These are phyloP conservation scores for Sebastes hubbsi DNA, from an alignment of 2,797 vertebrate species.

Conservation along the genomic window DNA sequence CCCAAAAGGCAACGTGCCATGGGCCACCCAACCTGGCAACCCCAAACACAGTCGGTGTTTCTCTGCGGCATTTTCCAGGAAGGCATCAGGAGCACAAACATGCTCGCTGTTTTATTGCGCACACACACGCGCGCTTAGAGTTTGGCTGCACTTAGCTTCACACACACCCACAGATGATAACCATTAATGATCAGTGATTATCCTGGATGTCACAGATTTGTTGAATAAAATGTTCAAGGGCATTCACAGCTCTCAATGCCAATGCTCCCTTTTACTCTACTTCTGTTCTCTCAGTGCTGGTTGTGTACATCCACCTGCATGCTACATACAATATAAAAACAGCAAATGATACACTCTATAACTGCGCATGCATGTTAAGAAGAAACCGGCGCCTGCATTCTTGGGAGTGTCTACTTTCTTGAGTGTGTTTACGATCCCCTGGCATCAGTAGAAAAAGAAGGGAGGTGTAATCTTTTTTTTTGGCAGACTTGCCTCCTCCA, in stretches of 20 bases:
- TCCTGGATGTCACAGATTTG: conserved; percentile 26
- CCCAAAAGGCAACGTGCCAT: not conserved
- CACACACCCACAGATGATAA: conserved; percentile 46
- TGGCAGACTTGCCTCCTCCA: conserved; percentile 68
- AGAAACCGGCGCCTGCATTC: conserved; percentile 53
- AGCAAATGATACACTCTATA: not conserved
- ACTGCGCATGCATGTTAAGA: conserved; percentile 32
- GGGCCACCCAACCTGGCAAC: conserved; percentile 48
- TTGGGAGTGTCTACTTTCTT: conserved; percentile 58
- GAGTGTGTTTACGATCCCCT: conserved; percentile 64
- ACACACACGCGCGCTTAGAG: not conserved
- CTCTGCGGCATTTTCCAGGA: conserved; percentile 21
- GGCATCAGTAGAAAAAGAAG: conserved; percentile 59
- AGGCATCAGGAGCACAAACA: conserved; percentile 23
- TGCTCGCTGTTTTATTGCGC: not conserved
- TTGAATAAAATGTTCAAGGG: conserved; percentile 28
- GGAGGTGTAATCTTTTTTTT: conserved; percentile 65
- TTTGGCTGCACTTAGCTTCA: conserved; percentile 40
- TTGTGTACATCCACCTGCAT: not conserved
- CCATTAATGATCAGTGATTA: conserved; percentile 31
- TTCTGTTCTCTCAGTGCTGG: not conserved
- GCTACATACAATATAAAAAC: conserved; percentile 3
- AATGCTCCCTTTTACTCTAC: not conserved
- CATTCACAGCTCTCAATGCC: conserved; percentile 11
- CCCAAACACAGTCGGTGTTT: conserved; percentile 8